Conservation (phyloP, 1,140 invertebrate genomes). For the Aphaenogaster ashmeadi region DNA sequence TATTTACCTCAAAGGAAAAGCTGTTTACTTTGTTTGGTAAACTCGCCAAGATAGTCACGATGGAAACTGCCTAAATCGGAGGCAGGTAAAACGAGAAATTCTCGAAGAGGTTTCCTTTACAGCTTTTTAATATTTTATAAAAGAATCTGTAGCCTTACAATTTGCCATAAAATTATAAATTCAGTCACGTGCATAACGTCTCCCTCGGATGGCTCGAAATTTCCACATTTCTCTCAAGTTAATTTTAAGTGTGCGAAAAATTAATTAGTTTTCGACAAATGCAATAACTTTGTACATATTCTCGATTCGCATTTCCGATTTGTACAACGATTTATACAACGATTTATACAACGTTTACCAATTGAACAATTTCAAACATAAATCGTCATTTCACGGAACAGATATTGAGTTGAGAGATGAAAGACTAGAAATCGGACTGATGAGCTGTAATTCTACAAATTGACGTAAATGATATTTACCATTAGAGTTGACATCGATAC, state of each 20-base stretch:
- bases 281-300: background rate
- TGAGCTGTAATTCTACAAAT: constrained; percentile 32
- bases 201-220: background rate
- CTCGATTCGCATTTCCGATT: background rate
- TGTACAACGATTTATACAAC: background rate
- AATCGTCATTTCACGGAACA: constrained; percentile 12
- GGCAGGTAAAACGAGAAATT: background rate
- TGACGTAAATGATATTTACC: constrained; percentile 48
- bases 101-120: background rate
- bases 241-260: background rate
- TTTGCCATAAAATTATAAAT: constrained; percentile 22
- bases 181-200: background rate
- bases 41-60: background rate
- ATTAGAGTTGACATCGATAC: constrained; percentile 28
- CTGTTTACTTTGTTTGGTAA: constrained; percentile 24
- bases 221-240: background rate
- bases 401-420: background rate
- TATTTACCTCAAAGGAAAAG: constrained; percentile 24
- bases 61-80: constrained; percentile 18
- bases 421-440: background rate
- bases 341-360: background rate
- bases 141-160: background rate
- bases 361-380: constrained; percentile 2
- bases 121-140: background rate
- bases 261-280: background rate